Base-by-base conservation (phyloP, 2,113 vertebrate genomes). In the Notarius quadriscutis region DNA sequence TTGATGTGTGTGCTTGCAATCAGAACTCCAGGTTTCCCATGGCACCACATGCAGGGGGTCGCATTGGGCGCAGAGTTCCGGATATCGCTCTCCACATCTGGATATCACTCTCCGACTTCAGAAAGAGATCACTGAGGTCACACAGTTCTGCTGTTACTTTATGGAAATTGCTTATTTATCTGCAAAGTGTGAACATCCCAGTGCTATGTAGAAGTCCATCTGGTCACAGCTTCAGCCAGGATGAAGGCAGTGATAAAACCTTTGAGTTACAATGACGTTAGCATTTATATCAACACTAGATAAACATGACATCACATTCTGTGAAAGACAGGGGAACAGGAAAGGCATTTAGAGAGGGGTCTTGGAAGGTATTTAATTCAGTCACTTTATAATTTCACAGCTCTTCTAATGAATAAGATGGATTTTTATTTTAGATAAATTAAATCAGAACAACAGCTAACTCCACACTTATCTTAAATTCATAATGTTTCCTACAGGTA, bases 121-220 rank as follows among this genome's bases (percentile, higher is more conserved):
- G 90, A 91, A 89, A 77, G 80, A 58, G 79, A 83, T 80, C 80
- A 48, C 87, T 84, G 18, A 30, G 80, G 50, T 89, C 27, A 88
- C 81, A 91, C 93, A 93, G 92, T 94, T 93, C 83, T 86, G 63
- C 41, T 53, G 87, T 89, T 90, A 89, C 90, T 90, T 90, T 88
- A 84, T 92, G 88, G 89, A 93, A 87, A 82, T 85, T 75, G 88
- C 84, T 88, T 91, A 89, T 93, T 92, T 91, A 90, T 87, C 88
- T 90, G 91, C 90, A 91, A 84, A 55, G 57, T 81, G 41, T 78
- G 60, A 85, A 57, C 87, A 89, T 91, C 90, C 84, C 85, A 58
- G 55, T 87, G 88, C 75, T 91, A 80, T 93, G 25, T 87, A 92
- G 85, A 92, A 91, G 90, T 91, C 84, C 92, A 92, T 86, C 87